Evolutionary conservation across 2,888 invertebrate species (phyloP).

Genomic region (Lepidocyrtinus sp.): DNA sequence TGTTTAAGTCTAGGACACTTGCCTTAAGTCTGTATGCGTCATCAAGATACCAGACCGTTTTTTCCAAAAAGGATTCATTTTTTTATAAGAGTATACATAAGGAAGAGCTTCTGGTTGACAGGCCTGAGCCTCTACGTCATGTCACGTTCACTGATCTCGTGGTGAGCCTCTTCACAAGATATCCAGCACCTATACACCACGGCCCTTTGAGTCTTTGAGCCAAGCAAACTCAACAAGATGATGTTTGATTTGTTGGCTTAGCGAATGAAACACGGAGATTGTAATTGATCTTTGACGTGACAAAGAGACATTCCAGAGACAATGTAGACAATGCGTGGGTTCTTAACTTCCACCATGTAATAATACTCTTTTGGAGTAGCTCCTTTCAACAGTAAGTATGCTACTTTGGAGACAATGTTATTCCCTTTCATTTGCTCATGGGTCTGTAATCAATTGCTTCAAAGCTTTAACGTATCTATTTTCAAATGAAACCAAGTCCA

Average conservation of each 20-base stretch:
- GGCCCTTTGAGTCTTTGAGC: neutral
- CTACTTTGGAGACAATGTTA: slow-evolving; percentile 34
- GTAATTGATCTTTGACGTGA: slow-evolving; percentile 57
- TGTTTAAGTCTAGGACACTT: no score
- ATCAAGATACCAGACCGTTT: no score
- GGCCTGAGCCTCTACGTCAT: neutral
- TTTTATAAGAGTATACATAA: no score
- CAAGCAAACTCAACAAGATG: neutral
- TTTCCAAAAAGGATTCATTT: no score
- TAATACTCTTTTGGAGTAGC: no score
- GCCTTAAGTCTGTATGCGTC: no score
- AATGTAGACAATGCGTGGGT: slow-evolving; percentile 42
- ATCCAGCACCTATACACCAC: slow-evolving; percentile 14
- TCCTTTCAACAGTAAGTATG: no score
- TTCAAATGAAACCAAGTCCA: no score
- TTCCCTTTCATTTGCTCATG: slow-evolving; percentile 18
- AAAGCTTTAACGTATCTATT: no score
- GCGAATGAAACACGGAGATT: slow-evolving; percentile 18
- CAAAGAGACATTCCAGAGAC: slow-evolving; percentile 40
- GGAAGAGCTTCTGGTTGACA: slow-evolving; percentile 1
- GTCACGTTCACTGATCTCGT: slow-evolving; percentile 24
- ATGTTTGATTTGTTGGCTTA: slow-evolving; percentile 30
- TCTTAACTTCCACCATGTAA: slow-evolving; percentile 45
- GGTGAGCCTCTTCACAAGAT: slow-evolving; percentile 17
- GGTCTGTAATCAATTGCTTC: no score